Percentiles rank a stretch among this genome's conserved stretches.
phyloP scores from a whole-genome alignment of 2,113 vertebrate species.

The Epinephelus lanceolatus region DNA sequence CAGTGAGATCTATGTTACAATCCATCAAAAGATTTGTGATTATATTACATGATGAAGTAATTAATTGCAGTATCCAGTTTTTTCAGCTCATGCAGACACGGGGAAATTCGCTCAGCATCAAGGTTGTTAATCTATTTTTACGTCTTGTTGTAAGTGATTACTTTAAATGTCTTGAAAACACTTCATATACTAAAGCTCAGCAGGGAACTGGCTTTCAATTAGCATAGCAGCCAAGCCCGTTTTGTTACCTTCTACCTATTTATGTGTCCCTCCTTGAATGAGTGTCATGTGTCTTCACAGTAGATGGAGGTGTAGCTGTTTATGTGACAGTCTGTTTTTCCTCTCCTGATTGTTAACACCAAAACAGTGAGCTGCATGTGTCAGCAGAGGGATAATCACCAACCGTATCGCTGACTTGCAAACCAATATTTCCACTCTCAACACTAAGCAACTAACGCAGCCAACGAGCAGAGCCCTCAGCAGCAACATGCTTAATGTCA shows the following conservation, averaged over 20 bases:
- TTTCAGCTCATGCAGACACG: background rate
- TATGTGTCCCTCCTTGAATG: background rate
- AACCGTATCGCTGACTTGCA: conserved; percentile 34
- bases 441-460: conserved; percentile 42
- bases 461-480: conserved; percentile 27
- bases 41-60: background rate
- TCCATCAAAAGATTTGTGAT: background rate
- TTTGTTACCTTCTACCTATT: background rate
- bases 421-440: conserved; percentile 65
- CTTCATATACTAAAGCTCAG: background rate
- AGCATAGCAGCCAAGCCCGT: background rate
- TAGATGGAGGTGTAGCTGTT: conserved; percentile 42
- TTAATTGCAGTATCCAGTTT: background rate
- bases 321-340: conserved; percentile 16
- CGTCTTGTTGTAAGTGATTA: background rate
- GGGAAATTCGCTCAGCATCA: background rate
- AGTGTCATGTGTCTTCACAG: conserved; percentile 17
- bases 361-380: conserved; percentile 58
- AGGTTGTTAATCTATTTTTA: background rate
- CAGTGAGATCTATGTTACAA: background rate
- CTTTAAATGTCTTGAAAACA: background rate
- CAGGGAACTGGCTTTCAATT: background rate
- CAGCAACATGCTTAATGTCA: conserved; percentile 40
- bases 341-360: conserved; percentile 48
- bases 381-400: conserved; percentile 50